A percentile compares a stretch with the other conserved stretches of the same genome.
phyloP scores from a whole-genome alignment of 2,113 vertebrate species.

The Tetraodon nigroviridis region DNA sequence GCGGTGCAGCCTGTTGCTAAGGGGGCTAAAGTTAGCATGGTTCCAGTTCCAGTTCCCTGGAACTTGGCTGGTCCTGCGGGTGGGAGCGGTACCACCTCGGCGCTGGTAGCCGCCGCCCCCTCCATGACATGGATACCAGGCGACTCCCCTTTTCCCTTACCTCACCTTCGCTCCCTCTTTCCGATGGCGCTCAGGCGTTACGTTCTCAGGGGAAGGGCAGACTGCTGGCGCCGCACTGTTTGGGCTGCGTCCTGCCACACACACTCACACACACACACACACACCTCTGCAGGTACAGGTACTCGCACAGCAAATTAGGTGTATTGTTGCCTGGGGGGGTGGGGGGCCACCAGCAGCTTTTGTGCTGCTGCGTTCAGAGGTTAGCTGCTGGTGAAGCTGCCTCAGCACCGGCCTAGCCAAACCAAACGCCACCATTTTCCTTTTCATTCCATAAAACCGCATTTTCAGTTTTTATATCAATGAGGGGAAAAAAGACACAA shows the following conservation, averaged over 20 bases:
- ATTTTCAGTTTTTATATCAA: no score
- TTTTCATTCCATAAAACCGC: no score
- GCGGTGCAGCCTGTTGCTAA: no score
- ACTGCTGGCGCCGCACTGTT: conserved; percentile 76
- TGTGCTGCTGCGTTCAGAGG: background rate
- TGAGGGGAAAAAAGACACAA: no score
- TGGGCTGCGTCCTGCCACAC: conserved; percentile 52
- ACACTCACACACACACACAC: conserved; percentile 38
- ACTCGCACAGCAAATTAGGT: conserved; percentile 68
- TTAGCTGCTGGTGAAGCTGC: background rate
- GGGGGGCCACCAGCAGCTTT: conserved; percentile 37
- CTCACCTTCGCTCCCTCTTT: conserved; percentile 44
- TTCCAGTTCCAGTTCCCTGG: no score
- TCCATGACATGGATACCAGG: conserved; percentile 26
- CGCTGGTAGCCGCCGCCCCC: conserved; percentile 40
- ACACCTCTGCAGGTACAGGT: conserved; percentile 53
- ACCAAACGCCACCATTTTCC: no score
- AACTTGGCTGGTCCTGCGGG: background rate
- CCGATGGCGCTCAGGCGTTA: conserved; percentile 77
- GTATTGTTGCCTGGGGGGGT: conserved; percentile 63
- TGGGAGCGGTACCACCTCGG: conserved; percentile 27
- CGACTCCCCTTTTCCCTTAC: conserved; percentile 5
- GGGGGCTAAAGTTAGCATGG: no score
- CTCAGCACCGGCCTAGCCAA: no score
- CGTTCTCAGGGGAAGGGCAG: conserved; percentile 79